Percentiles rank a stretch among this genome's conserved stretches.
Evolutionary conservation across 2,797 vertebrate species (phyloP).

Genomic region (Spizella passerina): DNA sequence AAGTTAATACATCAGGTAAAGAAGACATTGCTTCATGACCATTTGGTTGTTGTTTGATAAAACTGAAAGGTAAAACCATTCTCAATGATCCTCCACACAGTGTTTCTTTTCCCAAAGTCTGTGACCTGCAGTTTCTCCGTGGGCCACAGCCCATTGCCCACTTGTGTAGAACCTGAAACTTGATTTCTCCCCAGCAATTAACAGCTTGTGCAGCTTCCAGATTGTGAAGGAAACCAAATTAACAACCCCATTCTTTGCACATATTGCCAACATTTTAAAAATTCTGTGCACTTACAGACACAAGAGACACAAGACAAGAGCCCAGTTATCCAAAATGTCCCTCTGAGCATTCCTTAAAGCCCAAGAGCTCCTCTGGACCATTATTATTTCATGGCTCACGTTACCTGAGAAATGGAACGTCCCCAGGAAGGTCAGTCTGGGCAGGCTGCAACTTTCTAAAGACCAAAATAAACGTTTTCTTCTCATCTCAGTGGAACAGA

Average conservation of each 20-base stretch:
- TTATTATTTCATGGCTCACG: not conserved
- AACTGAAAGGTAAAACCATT: not conserved
- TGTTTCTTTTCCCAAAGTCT: not conserved
- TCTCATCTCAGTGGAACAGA: not conserved
- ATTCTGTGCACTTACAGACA: not conserved
- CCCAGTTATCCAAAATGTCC: not conserved
- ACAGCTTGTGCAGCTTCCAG: not conserved
- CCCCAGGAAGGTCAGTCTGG: not conserved
- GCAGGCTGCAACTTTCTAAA: not conserved
- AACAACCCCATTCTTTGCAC: not conserved
- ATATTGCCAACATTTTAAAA: not conserved
- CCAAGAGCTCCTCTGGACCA: not conserved
- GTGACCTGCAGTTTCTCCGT: not conserved
- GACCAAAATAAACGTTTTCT: not conserved
- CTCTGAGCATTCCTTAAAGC: not conserved
- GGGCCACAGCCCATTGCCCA: fast-evolving
- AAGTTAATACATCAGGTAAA: not conserved
- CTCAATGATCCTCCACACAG: not conserved
- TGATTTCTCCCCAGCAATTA: not conserved
- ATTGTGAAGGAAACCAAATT: not conserved
- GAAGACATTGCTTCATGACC: not conserved
- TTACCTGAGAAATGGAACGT: not conserved
- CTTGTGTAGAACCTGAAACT: not conserved
- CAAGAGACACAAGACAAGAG: not conserved
- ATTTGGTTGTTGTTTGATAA: not conserved